Base-by-base conservation (phyloP, 1,140 invertebrate genomes). In the Oedothorax gibbosus region DNA sequence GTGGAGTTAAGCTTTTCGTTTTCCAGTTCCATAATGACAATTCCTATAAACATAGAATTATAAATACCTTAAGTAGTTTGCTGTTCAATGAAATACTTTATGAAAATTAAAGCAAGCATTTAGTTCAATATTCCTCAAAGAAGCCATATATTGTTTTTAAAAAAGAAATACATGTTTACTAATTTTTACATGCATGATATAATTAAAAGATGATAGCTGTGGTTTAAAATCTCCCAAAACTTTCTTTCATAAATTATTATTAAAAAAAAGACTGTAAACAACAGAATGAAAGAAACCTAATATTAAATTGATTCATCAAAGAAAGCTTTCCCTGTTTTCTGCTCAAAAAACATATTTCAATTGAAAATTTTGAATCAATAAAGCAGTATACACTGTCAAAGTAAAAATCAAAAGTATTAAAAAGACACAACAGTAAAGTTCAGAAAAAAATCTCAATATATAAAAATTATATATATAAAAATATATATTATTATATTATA, bases 1-100 rank as follows among this genome's bases (percentile, higher is more conserved):
- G 53, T n/a, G 78, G 78, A 21, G 15, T 7, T 18, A 7, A 20
- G 18, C 51, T 54, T 15, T 49, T 56, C 12, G 21, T 53, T 57
- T 71, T 72, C 78, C 78, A 81, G 18, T 81, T 60, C 78, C 78
- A 81, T n/a, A 81, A n/a, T 50, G 68, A 56, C 9, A 81, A 60
- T 18, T 60, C 56, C 78, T 81, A 53, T 2, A 9, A 11, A 66
- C 49, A 71, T 15, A 21, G n/a, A 9, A 66, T 5, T 18, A 62
- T 12, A 62, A 62, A 62, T 15, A 62, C 6, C 57, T 15, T 62
- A 18, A 3, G 6, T 35, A 35, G 35, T 35, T 35, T 35, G 18
- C 1, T 62, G 57, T 62, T 62, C 18, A 62, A 62, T 62, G 2
- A 62, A n/a, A n/a, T n/a, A 62, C 57, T 62, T 62, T 62, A 12